Evolutionary conservation across 2,113 vertebrate species (phyloP), one percentile per base, ranked within the genome.

Genomic region (Thunnus maccoyii): DNA sequence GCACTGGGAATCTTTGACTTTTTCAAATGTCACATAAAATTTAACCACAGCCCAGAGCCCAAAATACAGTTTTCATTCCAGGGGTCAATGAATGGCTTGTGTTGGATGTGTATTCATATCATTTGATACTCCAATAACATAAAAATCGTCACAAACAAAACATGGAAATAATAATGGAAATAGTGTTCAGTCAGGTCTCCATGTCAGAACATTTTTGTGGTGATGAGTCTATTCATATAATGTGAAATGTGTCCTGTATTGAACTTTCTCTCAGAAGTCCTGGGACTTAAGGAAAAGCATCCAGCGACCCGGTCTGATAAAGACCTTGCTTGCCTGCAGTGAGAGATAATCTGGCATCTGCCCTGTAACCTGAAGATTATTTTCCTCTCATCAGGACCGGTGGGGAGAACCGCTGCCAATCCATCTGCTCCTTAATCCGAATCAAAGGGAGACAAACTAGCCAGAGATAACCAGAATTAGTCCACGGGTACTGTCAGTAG

Each of bases 341-440:
- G 69, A 76, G 77, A 82, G 85, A 88, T 92, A 82, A 92, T 92
- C 89, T 88, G 83, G 77, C 80, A 82, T 90, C 84, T 88, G 85
- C 30, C 78, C 73, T 72, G 70, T 73, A 93, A 93, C 90, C 88
- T 92, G 91, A 92, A 92, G 92, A 93, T 94, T 94, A 92, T 84
- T 87, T 74, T 79, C 52, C 51, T 82, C 86, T 92, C 89, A 92
- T 92, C 89, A 79, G 86, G 82, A 93, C 86, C 78, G 54, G 72
- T 84, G 77, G 63, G 78, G 61, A 74, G 80, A 78, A 76, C 41
- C 44, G 20, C 71, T 84, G 86, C 87, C 86, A 90, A 79, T 81
- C 83, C 85, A 87, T 90, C 88, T 93, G 87, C 83, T 84, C 30
- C 78, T 66, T 86, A 90, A 91, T 91, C 91, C 86, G 58, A 60